Percentiles rank a stretch among this genome's conserved stretches.
phyloP scores from a whole-genome alignment of 2,113 vertebrate species.

The Girardinichthys multiradiatus region DNA sequence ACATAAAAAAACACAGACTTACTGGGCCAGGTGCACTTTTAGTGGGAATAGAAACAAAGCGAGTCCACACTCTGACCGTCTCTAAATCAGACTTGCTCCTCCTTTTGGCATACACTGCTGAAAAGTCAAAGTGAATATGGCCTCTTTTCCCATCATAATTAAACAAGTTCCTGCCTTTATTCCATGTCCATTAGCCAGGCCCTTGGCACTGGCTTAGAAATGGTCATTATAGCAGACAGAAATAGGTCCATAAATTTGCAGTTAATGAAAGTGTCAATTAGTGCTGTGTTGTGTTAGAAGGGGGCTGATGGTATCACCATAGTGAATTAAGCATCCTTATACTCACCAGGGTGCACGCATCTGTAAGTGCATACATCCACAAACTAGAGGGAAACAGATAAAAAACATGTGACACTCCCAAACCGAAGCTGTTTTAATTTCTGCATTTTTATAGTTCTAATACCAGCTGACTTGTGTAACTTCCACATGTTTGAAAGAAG shows the following conservation, averaged over 20 bases:
- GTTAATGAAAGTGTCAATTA: constrained; percentile 96
- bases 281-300: constrained; percentile 84
- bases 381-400: not conserved
- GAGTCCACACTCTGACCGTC: constrained; percentile 17
- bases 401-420: not conserved
- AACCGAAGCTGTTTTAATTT: not conserved
- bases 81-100: constrained; percentile 5
- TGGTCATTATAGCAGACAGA: constrained; percentile 91
- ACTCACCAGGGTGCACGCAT: constrained; percentile 57
- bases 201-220: constrained; percentile 82
- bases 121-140: constrained; percentile 77
- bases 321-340: constrained; percentile 67
- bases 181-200: constrained; percentile 88
- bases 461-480: not conserved
- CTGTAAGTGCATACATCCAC: constrained; percentile 1
- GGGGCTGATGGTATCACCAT: constrained; percentile 80
- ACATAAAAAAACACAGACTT: not conserved
- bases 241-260: constrained; percentile 93
- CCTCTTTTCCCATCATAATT: constrained; percentile 86
- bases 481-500: not conserved
- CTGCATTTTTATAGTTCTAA: not conserved
- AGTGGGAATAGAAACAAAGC: not conserved
- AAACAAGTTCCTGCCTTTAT: constrained; percentile 84
- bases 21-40: no score
- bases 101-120: constrained; percentile 42